phyloP scores from a whole-genome alignment of 2,113 vertebrate species.

The Atlantisia rogersi region DNA sequence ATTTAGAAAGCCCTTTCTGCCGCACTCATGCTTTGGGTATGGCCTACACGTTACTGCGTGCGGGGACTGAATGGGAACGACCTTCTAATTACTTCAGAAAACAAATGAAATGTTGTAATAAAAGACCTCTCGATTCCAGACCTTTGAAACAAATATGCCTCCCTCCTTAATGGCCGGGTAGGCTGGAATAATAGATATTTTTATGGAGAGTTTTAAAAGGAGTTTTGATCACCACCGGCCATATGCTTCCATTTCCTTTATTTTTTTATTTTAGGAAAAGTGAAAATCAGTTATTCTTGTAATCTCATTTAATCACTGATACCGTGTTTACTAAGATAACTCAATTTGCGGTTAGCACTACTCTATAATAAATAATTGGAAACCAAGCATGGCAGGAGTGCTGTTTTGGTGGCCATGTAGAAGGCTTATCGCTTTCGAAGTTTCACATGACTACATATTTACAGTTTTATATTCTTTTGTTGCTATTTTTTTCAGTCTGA shows the following conservation, averaged over 20 bases:
- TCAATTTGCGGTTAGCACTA: constrained; percentile 2
- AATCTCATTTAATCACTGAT: constrained; percentile 22
- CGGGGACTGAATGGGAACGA: constrained; percentile 42
- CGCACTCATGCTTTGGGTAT: constrained; percentile 23
- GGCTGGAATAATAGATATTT: constrained; percentile 33
- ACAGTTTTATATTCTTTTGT: constrained; percentile 11
- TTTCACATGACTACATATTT: neutral
- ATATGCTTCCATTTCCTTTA: neutral
- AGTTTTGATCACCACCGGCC: constrained; percentile 16
- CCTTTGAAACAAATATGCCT: constrained; percentile 42
- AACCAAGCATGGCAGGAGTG: neutral
- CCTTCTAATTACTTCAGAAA: constrained; percentile 67
- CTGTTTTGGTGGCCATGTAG: neutral
- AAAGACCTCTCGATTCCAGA: constrained; percentile 43
- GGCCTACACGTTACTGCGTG: constrained; percentile 41
- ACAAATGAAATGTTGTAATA: constrained; percentile 58
- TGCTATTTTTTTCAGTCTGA: constrained; percentile 50
- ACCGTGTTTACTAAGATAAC: constrained; percentile 8
- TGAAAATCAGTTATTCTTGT: constrained; percentile 25
- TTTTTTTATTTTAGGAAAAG: neutral
- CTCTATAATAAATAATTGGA: neutral
- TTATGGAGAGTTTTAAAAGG: constrained; percentile 26
- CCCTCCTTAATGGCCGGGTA: constrained; percentile 34
- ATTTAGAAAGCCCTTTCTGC: constrained; percentile 49
- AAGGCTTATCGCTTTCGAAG: neutral